These are phyloP conservation scores for Amphiprion ocellaris DNA, from an alignment of 2,113 vertebrate genomes.

Conservation along the genomic window DNA sequence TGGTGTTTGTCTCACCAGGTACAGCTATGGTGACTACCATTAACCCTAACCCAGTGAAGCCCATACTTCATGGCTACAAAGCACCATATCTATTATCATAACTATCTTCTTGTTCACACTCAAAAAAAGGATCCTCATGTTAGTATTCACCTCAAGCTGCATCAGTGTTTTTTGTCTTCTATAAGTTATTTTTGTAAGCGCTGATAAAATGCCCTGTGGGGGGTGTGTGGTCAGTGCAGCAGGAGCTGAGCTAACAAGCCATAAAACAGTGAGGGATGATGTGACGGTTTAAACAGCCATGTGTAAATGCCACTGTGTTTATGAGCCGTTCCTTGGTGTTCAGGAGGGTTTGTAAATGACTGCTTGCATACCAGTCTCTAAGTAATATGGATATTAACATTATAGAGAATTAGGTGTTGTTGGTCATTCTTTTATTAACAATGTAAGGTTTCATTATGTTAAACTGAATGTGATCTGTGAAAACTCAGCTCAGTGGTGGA, in stretches of 20 bases:
- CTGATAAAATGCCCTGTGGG: conserved; percentile 42
- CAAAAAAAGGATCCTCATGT: background rate
- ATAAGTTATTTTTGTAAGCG: conserved; percentile 18
- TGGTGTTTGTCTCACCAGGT: too few relatives aligned
- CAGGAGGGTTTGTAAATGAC: conserved; percentile 29
- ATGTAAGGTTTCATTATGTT: too few relatives aligned
- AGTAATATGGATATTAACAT: background rate
- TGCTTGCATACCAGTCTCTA: background rate
- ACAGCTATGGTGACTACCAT: too few relatives aligned
- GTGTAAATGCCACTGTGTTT: conserved; percentile 64
- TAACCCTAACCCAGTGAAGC: too few relatives aligned
- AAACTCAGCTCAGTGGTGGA: too few relatives aligned
- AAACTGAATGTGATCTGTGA: too few relatives aligned
- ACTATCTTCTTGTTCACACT: conserved; percentile 9
- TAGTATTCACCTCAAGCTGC: conserved; percentile 6
- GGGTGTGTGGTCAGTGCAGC: conserved; percentile 53
- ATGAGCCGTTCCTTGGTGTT: conserved; percentile 42
- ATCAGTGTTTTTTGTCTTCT: background rate
- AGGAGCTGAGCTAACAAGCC: conserved; percentile 70
- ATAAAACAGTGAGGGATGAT: conserved; percentile 74
- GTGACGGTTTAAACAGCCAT: conserved; percentile 51
- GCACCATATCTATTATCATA: background rate
- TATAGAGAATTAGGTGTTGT: too few relatives aligned
- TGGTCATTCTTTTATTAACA: too few relatives aligned
- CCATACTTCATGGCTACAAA: too few relatives aligned